Base-by-base conservation (phyloP, 2,888 invertebrate genomes). In the Spilosoma lubricipeda region DNA sequence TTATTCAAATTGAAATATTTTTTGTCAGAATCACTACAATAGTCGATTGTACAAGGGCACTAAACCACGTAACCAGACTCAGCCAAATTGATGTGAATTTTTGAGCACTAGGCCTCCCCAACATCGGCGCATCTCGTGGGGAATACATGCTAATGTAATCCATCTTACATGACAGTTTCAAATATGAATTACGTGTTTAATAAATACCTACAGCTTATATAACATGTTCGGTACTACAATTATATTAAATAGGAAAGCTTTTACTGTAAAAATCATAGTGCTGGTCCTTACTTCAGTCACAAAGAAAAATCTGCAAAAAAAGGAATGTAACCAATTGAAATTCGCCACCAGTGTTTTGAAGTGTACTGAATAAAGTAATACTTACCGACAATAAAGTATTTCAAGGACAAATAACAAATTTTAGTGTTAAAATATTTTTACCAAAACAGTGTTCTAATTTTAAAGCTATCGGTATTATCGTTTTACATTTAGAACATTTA, bases 181-280 rank as follows among this genome's bases (percentile, higher is more conserved):
- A 36, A n/a, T 36, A 52, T 68, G 36, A 68, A 33, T 68, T 33
- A 69, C 36, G 56, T 59, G 39, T 39, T 11, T 56, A 48, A 48
- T 33, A 18, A 45, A 36, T 70, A 59, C 18, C 0, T 9, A 48
- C 27, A 5, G 15, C 30, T 59, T 36, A 39, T 39, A 39, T 27
- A 70, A 18, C 20, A 48, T 5, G 23, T 52, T 52, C 7, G 23
- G 18, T 48, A 4, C 5, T 48, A 48, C 4, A 2, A 3, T 33
- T 33, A n/a, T 33, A 42, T 2, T 18, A 48, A 48, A 3, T 0
- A 48, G 56, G 56, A 56, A 23, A n/a, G n/a, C 13, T 13, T 27
- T 59, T 27, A 59, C 27, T 59, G 13, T 27, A n/a, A 59, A 27
- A 15, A 59, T 27, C 15, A 13, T 5, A 27, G 5, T 59, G 5